phyloP scores from a whole-genome alignment of 2,113 vertebrate species.

The Crotalus viridis region DNA sequence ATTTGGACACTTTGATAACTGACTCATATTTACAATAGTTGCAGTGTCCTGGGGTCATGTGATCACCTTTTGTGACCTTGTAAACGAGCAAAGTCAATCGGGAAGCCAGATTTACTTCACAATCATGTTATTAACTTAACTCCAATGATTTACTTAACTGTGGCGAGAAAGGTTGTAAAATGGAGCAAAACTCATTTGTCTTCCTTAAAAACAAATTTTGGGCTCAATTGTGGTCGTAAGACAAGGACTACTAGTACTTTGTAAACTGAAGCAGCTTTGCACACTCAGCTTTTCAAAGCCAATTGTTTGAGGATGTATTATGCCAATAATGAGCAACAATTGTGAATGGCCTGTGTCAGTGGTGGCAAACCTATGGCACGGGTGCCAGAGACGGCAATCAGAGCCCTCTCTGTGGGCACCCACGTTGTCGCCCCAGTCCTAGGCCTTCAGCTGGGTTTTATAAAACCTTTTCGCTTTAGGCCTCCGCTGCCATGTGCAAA shows the following conservation, averaged over 20 bases:
- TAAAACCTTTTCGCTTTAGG: no score
- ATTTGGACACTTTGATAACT: not conserved
- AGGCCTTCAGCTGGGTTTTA: no score
- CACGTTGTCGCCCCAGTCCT: no score
- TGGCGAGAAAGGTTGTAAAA: not conserved
- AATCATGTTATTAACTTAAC: not conserved
- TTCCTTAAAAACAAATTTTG: not conserved
- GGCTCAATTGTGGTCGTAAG: not conserved
- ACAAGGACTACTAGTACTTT: not conserved
- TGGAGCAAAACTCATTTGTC: not conserved
- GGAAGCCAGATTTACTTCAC: not conserved
- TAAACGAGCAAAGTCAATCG: not conserved
- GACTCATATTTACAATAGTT: not conserved
- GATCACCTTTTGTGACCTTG: not conserved
- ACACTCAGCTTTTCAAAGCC: no score
- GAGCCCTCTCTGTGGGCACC: no score
- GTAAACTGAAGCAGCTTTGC: not conserved
- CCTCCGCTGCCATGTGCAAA: no score
- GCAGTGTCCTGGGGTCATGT: not conserved
- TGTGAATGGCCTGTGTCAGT: not conserved
- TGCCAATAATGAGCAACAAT: not conserved
- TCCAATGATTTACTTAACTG: not conserved
- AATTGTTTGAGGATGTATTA: not conserved
- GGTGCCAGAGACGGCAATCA: no score
- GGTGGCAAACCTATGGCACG: no score